Conservation (phyloP, 2,797 vertebrate genomes). For the Erethizon dorsatum region DNA sequence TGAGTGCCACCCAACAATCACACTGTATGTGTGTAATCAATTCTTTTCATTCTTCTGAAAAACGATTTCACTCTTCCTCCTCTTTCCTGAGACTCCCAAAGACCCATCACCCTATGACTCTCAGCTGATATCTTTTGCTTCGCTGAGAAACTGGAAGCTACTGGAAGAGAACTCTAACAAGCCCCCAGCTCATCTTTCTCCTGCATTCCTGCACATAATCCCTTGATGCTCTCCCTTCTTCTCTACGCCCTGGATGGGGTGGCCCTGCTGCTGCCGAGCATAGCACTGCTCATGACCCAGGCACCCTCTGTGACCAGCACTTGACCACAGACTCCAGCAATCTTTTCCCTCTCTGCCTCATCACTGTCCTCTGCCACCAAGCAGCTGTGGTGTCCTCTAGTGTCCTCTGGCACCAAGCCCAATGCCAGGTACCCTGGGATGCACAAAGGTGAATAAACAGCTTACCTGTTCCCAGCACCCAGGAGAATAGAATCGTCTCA, state of each 20-base stretch:
- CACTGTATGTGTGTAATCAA: background rate
- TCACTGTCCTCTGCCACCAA: background rate
- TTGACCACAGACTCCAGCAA: background rate
- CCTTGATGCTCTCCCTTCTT: background rate
- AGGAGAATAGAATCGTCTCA: background rate
- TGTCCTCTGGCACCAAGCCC: background rate
- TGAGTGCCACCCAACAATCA: background rate
- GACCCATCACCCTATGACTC: background rate
- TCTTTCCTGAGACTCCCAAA: background rate
- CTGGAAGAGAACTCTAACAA: background rate
- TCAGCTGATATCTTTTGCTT: background rate
- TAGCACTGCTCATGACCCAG: background rate
- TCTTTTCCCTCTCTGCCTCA: background rate
- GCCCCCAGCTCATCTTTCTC: background rate
- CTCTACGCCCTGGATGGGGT: background rate
- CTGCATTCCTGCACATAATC: background rate
- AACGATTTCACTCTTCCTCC: background rate
- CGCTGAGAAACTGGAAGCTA: background rate
- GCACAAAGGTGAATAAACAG: background rate
- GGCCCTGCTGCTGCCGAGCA: background rate
- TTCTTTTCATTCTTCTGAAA: background rate
- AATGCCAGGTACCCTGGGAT: background rate
- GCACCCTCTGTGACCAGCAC: background rate
- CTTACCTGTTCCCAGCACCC: background rate
- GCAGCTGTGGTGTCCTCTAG: no score